Percentiles rank a stretch among this genome's conserved stretches.
Conservation (phyloP, 2,797 vertebrate species). For the Sternotherus odoratus region DNA sequence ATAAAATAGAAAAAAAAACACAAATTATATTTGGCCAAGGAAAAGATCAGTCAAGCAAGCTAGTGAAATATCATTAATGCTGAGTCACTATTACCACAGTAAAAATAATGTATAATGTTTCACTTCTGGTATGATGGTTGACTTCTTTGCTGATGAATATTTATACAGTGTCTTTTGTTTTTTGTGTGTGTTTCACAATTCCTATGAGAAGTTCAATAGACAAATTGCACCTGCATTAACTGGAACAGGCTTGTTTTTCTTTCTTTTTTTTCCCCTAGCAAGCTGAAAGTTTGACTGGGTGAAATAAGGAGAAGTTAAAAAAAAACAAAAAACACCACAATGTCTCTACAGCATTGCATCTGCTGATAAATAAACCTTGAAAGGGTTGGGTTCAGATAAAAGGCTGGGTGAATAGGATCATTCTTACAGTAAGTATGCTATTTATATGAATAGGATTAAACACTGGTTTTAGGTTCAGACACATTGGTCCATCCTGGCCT, state of each 20-base stretch:
- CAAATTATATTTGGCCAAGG: conserved; percentile 16
- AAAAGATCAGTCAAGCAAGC: conserved; percentile 65
- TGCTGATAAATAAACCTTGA: conserved; percentile 47
- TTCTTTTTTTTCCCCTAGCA: conserved; percentile 16
- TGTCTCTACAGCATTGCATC: conserved; percentile 52
- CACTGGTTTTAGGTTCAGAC: background rate
- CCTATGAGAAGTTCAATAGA: conserved; percentile 70
- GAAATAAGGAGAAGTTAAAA: conserved; percentile 67
- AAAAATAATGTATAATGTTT: conserved; percentile 70
- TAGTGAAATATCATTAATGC: conserved; percentile 64
- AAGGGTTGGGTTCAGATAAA: conserved; percentile 43
- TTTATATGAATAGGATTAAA: background rate
- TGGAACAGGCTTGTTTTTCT: conserved; percentile 55
- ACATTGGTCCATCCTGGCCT: too few relatives aligned
- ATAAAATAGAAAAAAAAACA: conserved; percentile 60
- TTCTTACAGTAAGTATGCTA: conserved; percentile 9
- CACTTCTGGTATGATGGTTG: conserved; percentile 54
- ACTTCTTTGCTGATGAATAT: conserved; percentile 70
- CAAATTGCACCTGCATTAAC: conserved; percentile 65
- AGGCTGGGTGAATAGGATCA: conserved; percentile 22
- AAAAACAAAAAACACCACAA: too few relatives aligned
- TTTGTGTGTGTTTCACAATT: conserved; percentile 58
- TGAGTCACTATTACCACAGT: conserved; percentile 70
- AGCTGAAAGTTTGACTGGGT: conserved; percentile 61
- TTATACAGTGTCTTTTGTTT: conserved; percentile 69